Conservation (phyloP, 2,888 invertebrate genomes). For the Plutella xylostella region DNA sequence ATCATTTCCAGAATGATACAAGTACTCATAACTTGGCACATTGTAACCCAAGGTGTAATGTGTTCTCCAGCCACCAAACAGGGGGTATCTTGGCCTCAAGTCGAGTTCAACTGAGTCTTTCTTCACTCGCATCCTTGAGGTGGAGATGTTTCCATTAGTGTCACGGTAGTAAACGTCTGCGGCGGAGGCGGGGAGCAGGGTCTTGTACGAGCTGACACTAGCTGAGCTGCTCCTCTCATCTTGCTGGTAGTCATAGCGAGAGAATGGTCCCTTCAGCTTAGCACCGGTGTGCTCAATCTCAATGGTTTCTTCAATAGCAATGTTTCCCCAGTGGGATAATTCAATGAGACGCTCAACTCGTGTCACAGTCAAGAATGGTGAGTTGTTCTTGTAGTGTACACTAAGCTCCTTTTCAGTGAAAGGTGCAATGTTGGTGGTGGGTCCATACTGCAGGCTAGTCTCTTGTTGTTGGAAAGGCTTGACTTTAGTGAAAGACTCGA, state of each 20-base stretch:
- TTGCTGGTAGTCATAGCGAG: constrained; percentile 96
- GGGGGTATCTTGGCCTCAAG: constrained; percentile 94
- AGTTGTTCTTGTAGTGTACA: constrained; percentile 96
- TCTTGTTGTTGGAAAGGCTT: constrained; percentile 86
- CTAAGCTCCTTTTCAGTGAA: constrained; percentile 73
- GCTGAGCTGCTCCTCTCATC: constrained; percentile 89
- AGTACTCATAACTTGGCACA: constrained; percentile 96
- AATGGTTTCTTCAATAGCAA: constrained; percentile 95
- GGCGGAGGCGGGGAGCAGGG: constrained; percentile 86
- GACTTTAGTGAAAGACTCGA: constrained; percentile 85
- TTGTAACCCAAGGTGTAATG: constrained; percentile 97
- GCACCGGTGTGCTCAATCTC: constrained; percentile 95
- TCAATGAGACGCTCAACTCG: constrained; percentile 89
- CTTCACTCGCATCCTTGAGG: constrained; percentile 89
- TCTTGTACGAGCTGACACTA: constrained; percentile 93
- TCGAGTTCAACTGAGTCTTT: constrained; percentile 96
- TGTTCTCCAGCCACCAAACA: constrained; percentile 99
- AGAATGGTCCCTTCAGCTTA: constrained; percentile 92
- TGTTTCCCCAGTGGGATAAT: constrained; percentile 99
- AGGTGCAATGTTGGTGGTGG: constrained; percentile 80
- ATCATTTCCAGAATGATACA: constrained; percentile 83
- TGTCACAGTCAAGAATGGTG: constrained; percentile 95
- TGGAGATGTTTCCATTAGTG: constrained; percentile 99
- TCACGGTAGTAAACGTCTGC: constrained; percentile 96
- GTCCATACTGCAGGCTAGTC: constrained; percentile 88